These are phyloP conservation scores for Nicator chloris DNA, from an alignment of 2,113 vertebrate genomes.

Conservation along the genomic window DNA sequence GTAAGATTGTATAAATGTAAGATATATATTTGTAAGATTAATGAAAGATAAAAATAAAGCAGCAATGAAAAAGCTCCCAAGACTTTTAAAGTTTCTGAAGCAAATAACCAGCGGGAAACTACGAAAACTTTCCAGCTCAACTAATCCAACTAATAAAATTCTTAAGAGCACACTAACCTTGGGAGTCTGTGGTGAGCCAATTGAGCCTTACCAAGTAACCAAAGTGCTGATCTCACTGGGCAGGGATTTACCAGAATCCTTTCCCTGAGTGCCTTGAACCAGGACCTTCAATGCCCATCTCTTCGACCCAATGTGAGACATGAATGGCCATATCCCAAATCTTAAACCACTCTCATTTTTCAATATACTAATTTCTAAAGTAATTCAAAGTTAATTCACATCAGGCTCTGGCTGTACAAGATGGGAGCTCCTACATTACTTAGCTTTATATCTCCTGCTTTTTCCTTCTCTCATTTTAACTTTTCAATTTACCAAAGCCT, in stretches of 20 bases:
- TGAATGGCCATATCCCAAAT: background rate
- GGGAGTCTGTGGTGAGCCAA: rapidly evolving
- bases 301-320: background rate
- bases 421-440: background rate
- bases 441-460: background rate
- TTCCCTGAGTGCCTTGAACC: background rate
- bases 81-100: background rate
- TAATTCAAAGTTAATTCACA: background rate
- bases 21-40: background rate
- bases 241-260: background rate
- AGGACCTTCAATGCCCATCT: background rate
- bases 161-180: background rate
- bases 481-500: background rate
- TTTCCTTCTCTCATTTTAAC: background rate
- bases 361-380: background rate
- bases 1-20: background rate
- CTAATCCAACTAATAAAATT: background rate
- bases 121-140: background rate
- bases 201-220: background rate
- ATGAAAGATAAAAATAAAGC: background rate
- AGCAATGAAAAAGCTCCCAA: background rate
- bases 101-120: background rate
- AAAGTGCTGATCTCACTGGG: background rate
- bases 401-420: background rate
- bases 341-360: background rate